Evolutionary conservation across 2,888 invertebrate species (phyloP), one percentile per base, ranked within the genome.

Genomic region (Sericinus montela): DNA sequence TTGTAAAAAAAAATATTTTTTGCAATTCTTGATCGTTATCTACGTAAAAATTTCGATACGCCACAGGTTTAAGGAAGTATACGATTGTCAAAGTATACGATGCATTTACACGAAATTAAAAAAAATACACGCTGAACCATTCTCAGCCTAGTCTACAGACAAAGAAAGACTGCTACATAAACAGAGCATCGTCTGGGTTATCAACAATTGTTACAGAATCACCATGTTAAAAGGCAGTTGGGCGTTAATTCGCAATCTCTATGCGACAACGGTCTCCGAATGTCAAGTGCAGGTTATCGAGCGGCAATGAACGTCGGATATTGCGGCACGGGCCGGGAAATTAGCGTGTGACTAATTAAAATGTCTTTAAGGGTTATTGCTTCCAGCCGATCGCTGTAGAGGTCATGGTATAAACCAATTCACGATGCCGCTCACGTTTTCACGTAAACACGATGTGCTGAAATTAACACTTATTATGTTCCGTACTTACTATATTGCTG

Each of bases 171-270:
- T 19, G 5, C 19, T 2, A 19, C 5, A 40, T 29, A 10, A 4
- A 34, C 3, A 35, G 5, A 37, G 41, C 13, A 40, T 19, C 32
- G 28, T 32, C 40, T 29, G 29, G n/a, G 30, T 39, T 34, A 25
- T 19, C 39, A 45, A 40, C 44, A 32, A 43, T 48, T 32, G 41
- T 16, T 29, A n/a, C 32, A 23, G 43, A 38, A 28, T 9, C 23
- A 6, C 11, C 41, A n/a, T 41, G 41, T 48, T 37, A 30, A 50
- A 50, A 29, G 48, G 42, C 48, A 39, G 38, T 44, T 44, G 28
- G 39, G 50, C 41, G 45, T 15, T 50, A 50, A 50, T 50, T 45
- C 36, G 45, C 50, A 45, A 50, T 50, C 41, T 50, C 50, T 45
- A 50, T 50, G 50, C 50, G 45, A 41, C 50, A 28, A 45, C 25